Evolutionary conservation across 2,113 vertebrate genomes (phyloP).

Genomic region (Tyto alba): DNA sequence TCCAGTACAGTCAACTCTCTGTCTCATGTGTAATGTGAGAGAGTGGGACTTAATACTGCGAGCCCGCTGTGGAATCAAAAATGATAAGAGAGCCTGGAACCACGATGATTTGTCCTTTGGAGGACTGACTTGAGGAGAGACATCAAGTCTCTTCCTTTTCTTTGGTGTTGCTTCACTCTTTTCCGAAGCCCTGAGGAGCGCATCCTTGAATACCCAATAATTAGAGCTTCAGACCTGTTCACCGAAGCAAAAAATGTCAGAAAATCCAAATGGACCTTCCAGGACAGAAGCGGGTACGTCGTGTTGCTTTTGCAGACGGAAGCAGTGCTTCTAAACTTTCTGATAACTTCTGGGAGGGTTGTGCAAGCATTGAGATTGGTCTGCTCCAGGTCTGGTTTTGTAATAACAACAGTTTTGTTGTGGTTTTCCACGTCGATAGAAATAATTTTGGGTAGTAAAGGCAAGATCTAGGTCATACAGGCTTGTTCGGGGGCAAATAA

Average conservation of each 20-base stretch:
- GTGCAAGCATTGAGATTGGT: neutral
- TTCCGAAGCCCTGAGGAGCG: neutral
- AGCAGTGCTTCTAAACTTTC: neutral
- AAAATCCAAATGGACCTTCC: constrained; percentile 53
- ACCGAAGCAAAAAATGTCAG: constrained; percentile 56
- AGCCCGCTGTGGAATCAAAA: constrained; percentile 3
- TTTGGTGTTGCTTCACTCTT: neutral
- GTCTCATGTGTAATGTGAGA: constrained; percentile 71
- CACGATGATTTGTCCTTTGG: neutral
- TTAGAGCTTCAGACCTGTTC: neutral
- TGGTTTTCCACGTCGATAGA: neutral
- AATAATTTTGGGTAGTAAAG: neutral
- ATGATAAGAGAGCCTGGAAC: neutral
- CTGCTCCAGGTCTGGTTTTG: neutral
- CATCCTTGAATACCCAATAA: neutral
- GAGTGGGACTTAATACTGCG: neutral
- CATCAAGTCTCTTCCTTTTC: neutral
- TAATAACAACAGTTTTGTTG: neutral
- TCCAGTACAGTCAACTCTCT: constrained; percentile 72
- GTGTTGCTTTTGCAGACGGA: neutral
- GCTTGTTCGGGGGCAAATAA: neutral
- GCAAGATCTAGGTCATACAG: neutral
- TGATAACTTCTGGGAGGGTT: neutral
- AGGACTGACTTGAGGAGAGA: neutral
- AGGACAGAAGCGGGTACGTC: constrained; percentile 72